These are phyloP conservation scores for Lordiphosa stackelbergi DNA, from an alignment of 1,140 invertebrate genomes.

Conservation along the genomic window DNA sequence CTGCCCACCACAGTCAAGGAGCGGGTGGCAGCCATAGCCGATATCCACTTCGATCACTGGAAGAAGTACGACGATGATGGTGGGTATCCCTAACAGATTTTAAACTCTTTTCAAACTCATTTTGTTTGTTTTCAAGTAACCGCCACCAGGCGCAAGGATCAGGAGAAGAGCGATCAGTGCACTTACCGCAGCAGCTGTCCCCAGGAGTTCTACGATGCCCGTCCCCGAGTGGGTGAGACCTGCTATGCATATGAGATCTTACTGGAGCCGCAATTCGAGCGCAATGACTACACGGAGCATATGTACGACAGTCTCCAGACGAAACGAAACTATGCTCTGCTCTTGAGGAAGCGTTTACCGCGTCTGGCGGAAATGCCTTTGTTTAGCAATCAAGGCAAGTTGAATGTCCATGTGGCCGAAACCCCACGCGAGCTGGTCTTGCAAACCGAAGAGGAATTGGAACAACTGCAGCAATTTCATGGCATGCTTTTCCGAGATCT, in stretches of 20 bases:
- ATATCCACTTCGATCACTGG: conserved; percentile 69
- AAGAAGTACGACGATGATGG: conserved; percentile 80
- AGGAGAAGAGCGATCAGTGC: neutral
- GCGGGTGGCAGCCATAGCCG: conserved; percentile 48
- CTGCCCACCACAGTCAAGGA: conserved; percentile 83
- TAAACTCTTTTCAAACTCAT: no score
- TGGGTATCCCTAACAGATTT: conserved; percentile 13
- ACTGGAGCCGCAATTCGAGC: conserved; percentile 42
- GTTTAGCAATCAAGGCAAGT: conserved; percentile 89
- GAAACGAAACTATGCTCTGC: conserved; percentile 79
- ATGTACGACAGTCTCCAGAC: conserved; percentile 72
- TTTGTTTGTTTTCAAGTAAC: conserved; percentile 21
- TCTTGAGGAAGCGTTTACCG: conserved; percentile 80
- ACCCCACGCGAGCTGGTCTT: conserved; percentile 78
- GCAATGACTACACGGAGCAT: conserved; percentile 34
- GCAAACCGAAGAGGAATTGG: conserved; percentile 79
- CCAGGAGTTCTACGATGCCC: conserved; percentile 40
- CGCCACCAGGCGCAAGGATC: neutral
- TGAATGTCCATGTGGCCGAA: conserved; percentile 81
- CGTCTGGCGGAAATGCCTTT: conserved; percentile 87
- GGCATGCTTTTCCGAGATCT: conserved; percentile 82
- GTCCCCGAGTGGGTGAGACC: conserved; percentile 44
- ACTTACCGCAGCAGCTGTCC: conserved; percentile 44
- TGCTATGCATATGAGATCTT: conserved; percentile 61
- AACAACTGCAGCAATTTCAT: conserved; percentile 80